Conservation (phyloP, 2,888 invertebrate species). For the Micoletzkya japonica region DNA sequence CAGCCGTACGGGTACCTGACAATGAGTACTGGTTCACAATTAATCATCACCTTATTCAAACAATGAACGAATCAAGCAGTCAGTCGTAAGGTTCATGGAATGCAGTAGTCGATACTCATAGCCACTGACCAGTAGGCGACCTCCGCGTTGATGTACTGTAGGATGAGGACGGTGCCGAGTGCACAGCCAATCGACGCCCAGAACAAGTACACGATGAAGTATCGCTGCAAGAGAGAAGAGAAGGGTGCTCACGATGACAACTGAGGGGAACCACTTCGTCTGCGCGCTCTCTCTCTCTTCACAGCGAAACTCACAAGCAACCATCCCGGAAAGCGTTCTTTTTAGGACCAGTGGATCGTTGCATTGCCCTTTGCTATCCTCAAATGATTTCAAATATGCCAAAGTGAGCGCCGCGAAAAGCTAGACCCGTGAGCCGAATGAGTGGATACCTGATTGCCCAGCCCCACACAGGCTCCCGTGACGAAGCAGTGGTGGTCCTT, state of each 20-base stretch:
- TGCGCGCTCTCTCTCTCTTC: too few species aligned
- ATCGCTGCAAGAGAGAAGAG: slow-evolving; percentile 63
- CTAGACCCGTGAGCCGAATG: too few species aligned
- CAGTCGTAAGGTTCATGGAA: background rate
- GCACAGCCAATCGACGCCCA: slow-evolving; percentile 56
- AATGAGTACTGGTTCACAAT: background rate
- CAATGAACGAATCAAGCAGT: background rate
- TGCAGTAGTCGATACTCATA: background rate
- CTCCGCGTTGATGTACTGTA: slow-evolving; percentile 42
- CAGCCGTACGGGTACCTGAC: slow-evolving; percentile 54
- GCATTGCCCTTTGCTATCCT: too few species aligned
- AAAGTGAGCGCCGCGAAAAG: too few species aligned
- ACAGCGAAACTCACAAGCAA: too few species aligned
- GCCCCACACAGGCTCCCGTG: slow-evolving; percentile 65
- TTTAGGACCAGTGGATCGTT: too few species aligned
- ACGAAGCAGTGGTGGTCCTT: slow-evolving; percentile 68
- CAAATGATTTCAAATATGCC: too few species aligned
- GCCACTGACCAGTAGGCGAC: slow-evolving; percentile 43
- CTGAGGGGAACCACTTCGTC: too few species aligned
- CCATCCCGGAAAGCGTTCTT: too few species aligned
- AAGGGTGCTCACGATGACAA: too few species aligned
- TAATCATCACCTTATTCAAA: background rate
- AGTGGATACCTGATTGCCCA: slow-evolving; percentile 64
- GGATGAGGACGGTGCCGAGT: slow-evolving; percentile 44
- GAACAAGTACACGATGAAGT: slow-evolving; percentile 65